Evolutionary conservation across 2,888 invertebrate species (phyloP).

Genomic region (Tipula vernalis): DNA sequence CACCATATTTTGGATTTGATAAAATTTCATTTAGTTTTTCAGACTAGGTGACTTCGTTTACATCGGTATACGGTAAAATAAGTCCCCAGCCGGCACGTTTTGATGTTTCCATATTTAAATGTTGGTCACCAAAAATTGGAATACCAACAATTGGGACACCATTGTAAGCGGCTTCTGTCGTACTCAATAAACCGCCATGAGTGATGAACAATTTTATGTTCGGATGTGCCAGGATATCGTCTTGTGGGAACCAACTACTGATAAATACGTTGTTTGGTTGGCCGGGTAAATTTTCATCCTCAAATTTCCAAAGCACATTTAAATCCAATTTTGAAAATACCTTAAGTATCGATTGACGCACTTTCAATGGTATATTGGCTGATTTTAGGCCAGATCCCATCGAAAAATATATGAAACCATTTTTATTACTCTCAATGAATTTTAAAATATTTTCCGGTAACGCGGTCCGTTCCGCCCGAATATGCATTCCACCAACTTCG

Average conservation of each 20-base stretch:
- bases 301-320: conserved; percentile 16
- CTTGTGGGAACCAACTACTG: conserved; percentile 37
- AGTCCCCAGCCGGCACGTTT: conserved; percentile 33
- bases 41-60: conserved; percentile 27
- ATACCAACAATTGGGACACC: conserved; percentile 39
- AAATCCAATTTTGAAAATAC: conserved; percentile 14
- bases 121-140: conserved; percentile 41
- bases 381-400: conserved; percentile 35
- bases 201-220: conserved; percentile 37
- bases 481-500: conserved; percentile 34
- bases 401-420: conserved; percentile 38
- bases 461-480: conserved; percentile 25
- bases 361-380: conserved; percentile 21
- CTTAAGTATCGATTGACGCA: conserved; percentile 11
- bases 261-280: conserved; percentile 30
- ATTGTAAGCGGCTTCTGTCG: conserved; percentile 37
- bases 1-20: not conserved
- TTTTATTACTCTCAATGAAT: conserved; percentile 31
- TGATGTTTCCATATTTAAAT: conserved; percentile 36
- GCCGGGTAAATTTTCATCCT: conserved; percentile 22
- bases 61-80: conserved; percentile 25
- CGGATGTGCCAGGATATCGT: conserved; percentile 36
- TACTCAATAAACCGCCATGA: conserved; percentile 38
- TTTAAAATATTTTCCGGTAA: conserved; percentile 29
- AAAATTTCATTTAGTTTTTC: conserved; percentile 20